These are phyloP conservation scores for Callocephalon fimbriatum DNA, from an alignment of 2,113 vertebrate species.

Conservation along the genomic window DNA sequence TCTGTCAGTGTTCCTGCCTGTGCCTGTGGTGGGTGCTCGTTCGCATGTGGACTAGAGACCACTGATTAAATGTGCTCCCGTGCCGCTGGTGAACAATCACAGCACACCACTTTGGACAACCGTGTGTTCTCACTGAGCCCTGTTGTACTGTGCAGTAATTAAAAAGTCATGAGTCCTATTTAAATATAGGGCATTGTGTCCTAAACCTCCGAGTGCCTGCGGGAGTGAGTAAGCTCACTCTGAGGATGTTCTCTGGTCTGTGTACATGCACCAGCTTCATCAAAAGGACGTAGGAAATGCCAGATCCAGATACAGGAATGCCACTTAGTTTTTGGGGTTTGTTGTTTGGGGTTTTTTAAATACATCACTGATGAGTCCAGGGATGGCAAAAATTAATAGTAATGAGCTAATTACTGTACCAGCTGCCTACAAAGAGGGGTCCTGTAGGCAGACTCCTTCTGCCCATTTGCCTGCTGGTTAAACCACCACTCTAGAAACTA, in stretches of 20 bases:
- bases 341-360: not conserved
- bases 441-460: constrained; percentile 72
- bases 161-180: constrained; percentile 55
- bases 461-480: constrained; percentile 61
- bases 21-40: not conserved
- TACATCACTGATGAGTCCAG: constrained; percentile 68
- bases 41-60: not conserved
- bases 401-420: constrained; percentile 77
- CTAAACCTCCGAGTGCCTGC: not conserved
- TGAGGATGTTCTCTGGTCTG: not conserved
- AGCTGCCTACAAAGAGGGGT: constrained; percentile 69
- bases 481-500: constrained; percentile 52
- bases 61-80: not conserved
- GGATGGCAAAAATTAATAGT: constrained; percentile 73
- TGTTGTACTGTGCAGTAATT: constrained; percentile 31
- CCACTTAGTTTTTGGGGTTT: not conserved
- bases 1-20: not conserved
- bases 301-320: constrained; percentile 55
- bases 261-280: not conserved
- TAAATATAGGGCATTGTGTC: constrained; percentile 56
- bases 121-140: constrained; percentile 6
- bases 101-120: constrained; percentile 6
- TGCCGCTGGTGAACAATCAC: not conserved
- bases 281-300: constrained; percentile 32
- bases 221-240: constrained; percentile 5